Conservation (phyloP, 1,140 invertebrate species). For the Lucilia sericata region DNA sequence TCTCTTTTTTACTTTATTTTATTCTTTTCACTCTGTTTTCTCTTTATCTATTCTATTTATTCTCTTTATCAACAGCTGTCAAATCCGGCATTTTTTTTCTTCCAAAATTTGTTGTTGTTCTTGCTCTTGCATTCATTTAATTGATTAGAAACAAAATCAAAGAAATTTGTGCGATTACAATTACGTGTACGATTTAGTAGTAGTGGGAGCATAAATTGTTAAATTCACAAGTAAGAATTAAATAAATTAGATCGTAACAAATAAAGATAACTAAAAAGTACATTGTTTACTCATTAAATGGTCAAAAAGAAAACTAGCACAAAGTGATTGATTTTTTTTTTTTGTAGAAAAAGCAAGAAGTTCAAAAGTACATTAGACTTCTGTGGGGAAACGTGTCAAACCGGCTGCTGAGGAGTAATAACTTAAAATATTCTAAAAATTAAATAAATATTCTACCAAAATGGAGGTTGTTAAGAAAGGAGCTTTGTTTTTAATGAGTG, state of each 20-base stretch:
- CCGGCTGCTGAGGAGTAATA: neutral
- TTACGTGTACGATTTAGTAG: neutral
- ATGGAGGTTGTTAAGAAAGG: constrained; percentile 57
- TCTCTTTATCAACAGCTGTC: neutral
- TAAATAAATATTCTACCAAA: neutral
- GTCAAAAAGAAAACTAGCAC: neutral
- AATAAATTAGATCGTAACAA: neutral
- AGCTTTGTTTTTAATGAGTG: constrained; percentile 60
- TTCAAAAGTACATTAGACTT: neutral
- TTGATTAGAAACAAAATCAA: constrained; percentile 21
- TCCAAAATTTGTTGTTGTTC: neutral
- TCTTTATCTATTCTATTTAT: neutral
- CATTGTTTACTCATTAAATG: neutral
- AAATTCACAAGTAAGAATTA: neutral
- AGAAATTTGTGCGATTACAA: neutral
- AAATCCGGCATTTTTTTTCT: neutral
- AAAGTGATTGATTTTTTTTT: neutral
- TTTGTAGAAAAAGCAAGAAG: neutral
- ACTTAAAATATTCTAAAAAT: neutral
- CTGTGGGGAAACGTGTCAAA: neutral
- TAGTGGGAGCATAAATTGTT: neutral
- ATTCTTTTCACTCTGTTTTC: neutral
- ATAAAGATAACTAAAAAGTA: neutral
- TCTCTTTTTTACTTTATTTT: too few relatives aligned
- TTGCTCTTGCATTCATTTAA: constrained; percentile 2